Percentiles rank a stretch among this genome's conserved stretches.
Evolutionary conservation across 2,797 vertebrate genomes (phyloP).

Genomic region (Gallinago stenura): DNA sequence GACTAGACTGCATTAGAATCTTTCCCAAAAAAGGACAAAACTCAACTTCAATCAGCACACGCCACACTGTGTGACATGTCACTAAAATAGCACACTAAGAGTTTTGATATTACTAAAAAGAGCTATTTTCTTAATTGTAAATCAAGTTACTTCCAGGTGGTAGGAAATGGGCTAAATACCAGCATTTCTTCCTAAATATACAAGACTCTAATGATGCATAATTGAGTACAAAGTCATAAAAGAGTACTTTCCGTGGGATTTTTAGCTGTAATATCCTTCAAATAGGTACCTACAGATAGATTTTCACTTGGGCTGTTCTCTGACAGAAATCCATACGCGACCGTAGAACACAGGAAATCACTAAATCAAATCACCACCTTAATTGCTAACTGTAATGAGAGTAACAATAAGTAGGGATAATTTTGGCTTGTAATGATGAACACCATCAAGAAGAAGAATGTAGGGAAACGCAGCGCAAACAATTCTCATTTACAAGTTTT

Average conservation of each 20-base stretch:
- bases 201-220: not conserved
- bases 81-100: not conserved
- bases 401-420: not conserved
- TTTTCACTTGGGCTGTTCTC: not conserved
- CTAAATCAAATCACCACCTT: not conserved
- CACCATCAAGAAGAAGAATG: not conserved
- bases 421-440: not conserved
- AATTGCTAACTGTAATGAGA: not conserved
- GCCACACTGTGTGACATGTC: not conserved
- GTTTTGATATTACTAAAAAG: not conserved
- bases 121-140: not conserved
- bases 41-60: not conserved
- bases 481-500: not conserved
- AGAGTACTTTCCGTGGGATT: not conserved
- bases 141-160: not conserved
- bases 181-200: not conserved
- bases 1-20: slow-evolving; percentile 28
- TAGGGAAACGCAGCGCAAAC: rapidly evolving
- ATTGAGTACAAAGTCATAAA: not conserved
- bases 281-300: not conserved
- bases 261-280: not conserved
- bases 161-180: not conserved
- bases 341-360: not conserved
- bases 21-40: slow-evolving; percentile 43
- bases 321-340: not conserved